These are phyloP conservation scores for Stenchaetothrips biformis DNA, from an alignment of 2,888 invertebrate genomes.

Conservation along the genomic window DNA sequence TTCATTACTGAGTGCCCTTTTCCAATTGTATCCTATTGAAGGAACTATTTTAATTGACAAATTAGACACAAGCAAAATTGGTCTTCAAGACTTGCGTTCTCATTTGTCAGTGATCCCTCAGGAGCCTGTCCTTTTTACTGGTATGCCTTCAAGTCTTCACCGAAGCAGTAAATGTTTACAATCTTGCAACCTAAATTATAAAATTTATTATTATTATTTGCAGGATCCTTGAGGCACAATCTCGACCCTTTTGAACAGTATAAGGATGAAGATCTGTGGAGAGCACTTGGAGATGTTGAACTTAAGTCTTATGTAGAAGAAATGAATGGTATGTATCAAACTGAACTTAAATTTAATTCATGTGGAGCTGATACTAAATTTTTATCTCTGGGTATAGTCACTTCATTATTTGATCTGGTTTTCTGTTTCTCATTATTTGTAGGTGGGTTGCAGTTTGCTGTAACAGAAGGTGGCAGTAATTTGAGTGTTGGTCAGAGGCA, in stretches of 20 bases:
- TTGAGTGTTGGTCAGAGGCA: slow-evolving; percentile 89
- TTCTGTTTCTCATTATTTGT: slow-evolving; percentile 38
- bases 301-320: not conserved
- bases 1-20: slow-evolving; percentile 70
- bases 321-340: not conserved
- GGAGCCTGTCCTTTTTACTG: slow-evolving; percentile 77
- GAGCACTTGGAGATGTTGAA: slow-evolving; percentile 71
- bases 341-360: not conserved
- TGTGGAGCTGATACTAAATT: not conserved
- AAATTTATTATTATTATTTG: slow-evolving; percentile 50
- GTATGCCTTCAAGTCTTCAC: slow-evolving; percentile 48
- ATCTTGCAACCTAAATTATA: too few relatives aligned
- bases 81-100: slow-evolving; percentile 67
- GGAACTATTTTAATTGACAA: slow-evolving; percentile 79
- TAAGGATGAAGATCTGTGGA: slow-evolving; percentile 73
- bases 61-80: slow-evolving; percentile 63
- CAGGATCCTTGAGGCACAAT: slow-evolving; percentile 81
- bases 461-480: slow-evolving; percentile 69
- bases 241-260: slow-evolving; percentile 83
- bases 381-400: not conserved
- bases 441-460: slow-evolving; percentile 60
- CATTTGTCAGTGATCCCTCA: slow-evolving; percentile 80
- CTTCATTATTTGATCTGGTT: not conserved
- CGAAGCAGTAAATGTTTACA: too few relatives aligned
- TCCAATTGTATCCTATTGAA: slow-evolving; percentile 70